Conservation (phyloP, 2,113 vertebrate species). For the Trogon surrucura region DNA sequence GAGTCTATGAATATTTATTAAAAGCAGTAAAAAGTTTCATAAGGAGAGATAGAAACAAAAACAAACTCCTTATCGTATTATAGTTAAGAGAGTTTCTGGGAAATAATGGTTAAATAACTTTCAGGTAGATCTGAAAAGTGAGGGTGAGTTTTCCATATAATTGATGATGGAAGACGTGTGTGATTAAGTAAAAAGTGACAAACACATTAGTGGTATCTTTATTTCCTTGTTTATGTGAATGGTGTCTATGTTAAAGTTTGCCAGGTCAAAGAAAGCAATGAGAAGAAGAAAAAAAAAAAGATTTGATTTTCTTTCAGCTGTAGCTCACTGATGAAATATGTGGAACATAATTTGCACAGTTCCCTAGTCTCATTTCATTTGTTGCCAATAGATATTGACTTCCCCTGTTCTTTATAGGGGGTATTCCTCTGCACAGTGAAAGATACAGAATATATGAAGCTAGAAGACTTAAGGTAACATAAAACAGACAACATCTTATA, state of each 20-base stretch:
- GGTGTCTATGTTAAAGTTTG: not conserved
- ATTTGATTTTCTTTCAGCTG: not conserved
- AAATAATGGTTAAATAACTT: not conserved
- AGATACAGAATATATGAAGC: not conserved
- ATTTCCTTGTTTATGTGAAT: not conserved
- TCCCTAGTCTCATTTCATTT: not conserved
- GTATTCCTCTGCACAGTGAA: not conserved
- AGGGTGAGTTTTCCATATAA: not conserved
- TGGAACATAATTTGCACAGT: not conserved
- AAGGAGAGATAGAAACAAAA: not conserved
- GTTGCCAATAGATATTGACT: not conserved
- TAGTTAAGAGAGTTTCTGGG: not conserved
- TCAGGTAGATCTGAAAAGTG: not conserved
- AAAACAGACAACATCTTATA: not conserved
- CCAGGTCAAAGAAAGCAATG: not conserved
- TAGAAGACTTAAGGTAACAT: not conserved
- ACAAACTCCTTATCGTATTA: not conserved
- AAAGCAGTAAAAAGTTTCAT: conserved; percentile 5
- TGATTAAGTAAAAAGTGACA: not conserved
- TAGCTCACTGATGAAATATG: not conserved
- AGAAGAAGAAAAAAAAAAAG: too few species aligned
- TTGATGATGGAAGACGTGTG: not conserved
- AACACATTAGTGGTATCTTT: not conserved
- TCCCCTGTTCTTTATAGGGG: not conserved
- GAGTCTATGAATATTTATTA: conserved; percentile 29